Percentiles rank a stretch among this genome's conserved stretches.
phyloP scores from a whole-genome alignment of 37 sponge, comb jelly and placozoan genomes.

The Amphimedon queenslandica region DNA sequence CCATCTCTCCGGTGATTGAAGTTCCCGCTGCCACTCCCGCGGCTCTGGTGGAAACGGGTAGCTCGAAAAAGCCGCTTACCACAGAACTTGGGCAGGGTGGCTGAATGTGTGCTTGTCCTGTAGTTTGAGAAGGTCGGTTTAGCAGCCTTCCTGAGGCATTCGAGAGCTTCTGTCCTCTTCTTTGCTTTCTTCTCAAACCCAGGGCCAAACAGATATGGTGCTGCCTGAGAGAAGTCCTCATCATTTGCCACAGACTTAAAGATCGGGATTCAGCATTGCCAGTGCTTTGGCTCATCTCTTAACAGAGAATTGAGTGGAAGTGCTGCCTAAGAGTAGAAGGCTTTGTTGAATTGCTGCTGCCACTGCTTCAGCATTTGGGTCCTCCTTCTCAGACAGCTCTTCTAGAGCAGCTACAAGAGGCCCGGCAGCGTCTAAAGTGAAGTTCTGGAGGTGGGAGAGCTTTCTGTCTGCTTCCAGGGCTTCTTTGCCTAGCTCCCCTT shows the following conservation, averaged over 20 bases:
- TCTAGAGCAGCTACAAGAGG: conserved; percentile 27
- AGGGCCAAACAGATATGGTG: conserved; percentile 18
- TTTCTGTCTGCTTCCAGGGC: too few relatives aligned
- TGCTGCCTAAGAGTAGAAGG: conserved; percentile 10
- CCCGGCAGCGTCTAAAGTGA: conserved; percentile 21
- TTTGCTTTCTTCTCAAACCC: conserved; percentile 11
- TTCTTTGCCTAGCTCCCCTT: too few relatives aligned
- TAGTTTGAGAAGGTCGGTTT: too few relatives aligned
- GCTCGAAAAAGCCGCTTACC: too few relatives aligned
- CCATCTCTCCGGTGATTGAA: too few relatives aligned
- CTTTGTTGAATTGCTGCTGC: background rate
- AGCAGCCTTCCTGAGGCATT: too few relatives aligned
- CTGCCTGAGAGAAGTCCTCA: background rate
- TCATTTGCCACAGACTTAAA: conserved; percentile 1
- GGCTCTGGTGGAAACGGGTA: too few relatives aligned
- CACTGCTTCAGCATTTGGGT: background rate
- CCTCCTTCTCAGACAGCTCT: conserved; percentile 14
- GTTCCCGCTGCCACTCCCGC: too few relatives aligned
- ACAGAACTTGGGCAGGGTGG: too few relatives aligned
- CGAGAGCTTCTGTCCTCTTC: conserved; percentile 15
- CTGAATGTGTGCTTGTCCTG: too few relatives aligned
- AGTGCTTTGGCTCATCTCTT: background rate
- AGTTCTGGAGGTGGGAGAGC: too few relatives aligned
- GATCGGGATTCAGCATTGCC: background rate
- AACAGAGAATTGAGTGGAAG: background rate